These are phyloP conservation scores for Fragum sueziense DNA, from an alignment of 2,888 invertebrate species.

Conservation along the genomic window DNA sequence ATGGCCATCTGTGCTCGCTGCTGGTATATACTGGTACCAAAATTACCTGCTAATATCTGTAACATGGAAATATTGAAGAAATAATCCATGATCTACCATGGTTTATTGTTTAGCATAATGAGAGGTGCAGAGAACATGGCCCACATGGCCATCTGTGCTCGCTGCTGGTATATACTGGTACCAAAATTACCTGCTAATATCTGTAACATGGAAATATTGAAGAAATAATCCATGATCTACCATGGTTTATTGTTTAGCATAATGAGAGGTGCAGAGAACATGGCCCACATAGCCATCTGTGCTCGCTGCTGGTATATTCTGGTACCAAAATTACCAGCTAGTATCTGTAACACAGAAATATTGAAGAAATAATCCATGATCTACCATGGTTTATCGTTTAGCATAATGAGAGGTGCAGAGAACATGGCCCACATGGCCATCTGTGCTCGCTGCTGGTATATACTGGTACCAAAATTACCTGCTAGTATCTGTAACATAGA, in stretches of 20 bases:
- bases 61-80: no score
- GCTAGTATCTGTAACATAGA: constrained; percentile 93
- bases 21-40: no score
- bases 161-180: constrained; percentile 95
- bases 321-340: constrained; percentile 96
- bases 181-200: constrained; percentile 97
- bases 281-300: constrained; percentile 98
- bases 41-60: no score
- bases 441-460: constrained; percentile 96
- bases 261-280: constrained; percentile 95
- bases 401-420: constrained; percentile 96
- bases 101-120: no score
- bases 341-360: constrained; percentile 91
- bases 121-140: constrained; percentile 96
- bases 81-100: no score
- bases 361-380: no score
- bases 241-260: no score
- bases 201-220: no score
- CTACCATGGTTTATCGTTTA: no score
- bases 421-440: constrained; percentile 98
- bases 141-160: constrained; percentile 98
- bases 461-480: constrained; percentile 96
- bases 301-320: constrained; percentile 97
- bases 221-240: no score
- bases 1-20: no score